Evolutionary conservation across 2,113 vertebrate genomes (phyloP), one percentile per base, ranked within the genome.

Genomic region (Nyctereutes procyonoides): DNA sequence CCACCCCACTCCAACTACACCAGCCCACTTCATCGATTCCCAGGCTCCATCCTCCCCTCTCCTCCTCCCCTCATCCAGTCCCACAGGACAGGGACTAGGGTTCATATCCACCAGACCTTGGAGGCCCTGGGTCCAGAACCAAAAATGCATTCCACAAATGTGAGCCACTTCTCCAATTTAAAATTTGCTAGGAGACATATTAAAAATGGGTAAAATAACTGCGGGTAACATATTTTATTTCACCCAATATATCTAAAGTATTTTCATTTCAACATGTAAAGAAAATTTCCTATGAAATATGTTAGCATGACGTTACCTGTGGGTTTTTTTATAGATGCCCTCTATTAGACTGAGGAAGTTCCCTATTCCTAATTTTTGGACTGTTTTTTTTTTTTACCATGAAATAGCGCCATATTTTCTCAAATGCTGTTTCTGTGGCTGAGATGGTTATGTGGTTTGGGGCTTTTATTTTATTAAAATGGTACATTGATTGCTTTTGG

Each of bases 221-320:
- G 82, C 83, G 43, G 62, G 28, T 38, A 32, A 76, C 71, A 65
- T 82, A 90, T n/a, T 86, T 81, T 65, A 94, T 51, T 89, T 85
- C 55, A 89, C 15, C 4, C 43, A 96, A 73, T 79, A 55, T 82
- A 90, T 24, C 14, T 16, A 48, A 97, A 81, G 56, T 22, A 90
- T 86, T 90, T 84, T 84, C 38, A 77, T 26, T 63, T 88, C 55
- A 71, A 62, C 35, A 87, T 35, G n/a, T 48, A 76, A 91, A 87
- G 71, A 51, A 55, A n/a, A 67, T 80, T 60, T 90, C 55, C 35
- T 62, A 30, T 76, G 48, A 88, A 65, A 67, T 88, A 13, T 76
- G 16, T 69, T n/a, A 85, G 53, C 20, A 79, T 58, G 53, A 79
- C 48, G 24, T 53, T 32, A 93, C 32, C 38, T 71, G 20, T 43